Percentiles rank a stretch among this genome's conserved stretches.
Evolutionary conservation across 1,140 invertebrate species (phyloP).

Genomic region (Metopolophium dirhodum): DNA sequence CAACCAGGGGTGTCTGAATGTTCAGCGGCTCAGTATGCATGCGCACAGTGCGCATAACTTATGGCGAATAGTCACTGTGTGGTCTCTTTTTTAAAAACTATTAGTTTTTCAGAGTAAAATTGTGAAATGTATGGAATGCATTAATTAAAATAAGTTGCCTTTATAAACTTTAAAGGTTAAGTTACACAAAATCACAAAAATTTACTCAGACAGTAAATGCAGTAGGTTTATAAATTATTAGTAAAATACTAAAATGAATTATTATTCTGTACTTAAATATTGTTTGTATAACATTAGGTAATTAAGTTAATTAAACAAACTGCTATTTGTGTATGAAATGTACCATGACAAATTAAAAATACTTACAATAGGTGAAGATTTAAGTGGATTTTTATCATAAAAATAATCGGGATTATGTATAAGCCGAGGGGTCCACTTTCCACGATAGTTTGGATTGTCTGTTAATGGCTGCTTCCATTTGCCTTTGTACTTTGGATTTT

Average conservation of each 20-base stretch:
- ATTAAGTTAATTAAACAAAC: background rate
- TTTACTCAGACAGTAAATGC: background rate
- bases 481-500: slow-evolving; percentile 92
- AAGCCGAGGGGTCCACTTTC: slow-evolving; percentile 87
- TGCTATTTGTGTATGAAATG: background rate
- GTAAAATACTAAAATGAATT: background rate
- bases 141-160: no score
- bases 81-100: no score
- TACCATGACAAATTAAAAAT: background rate
- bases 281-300: background rate
- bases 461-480: slow-evolving; percentile 91
- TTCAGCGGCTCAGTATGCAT: no score
- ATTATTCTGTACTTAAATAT: background rate
- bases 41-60: no score
- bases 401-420: slow-evolving; percentile 93
- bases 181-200: background rate
- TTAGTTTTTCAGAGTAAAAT: no score
- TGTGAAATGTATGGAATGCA: no score
- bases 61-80: no score
- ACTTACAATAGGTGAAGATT: slow-evolving; percentile 92
- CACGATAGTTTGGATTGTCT: slow-evolving; percentile 92
- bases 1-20: no score
- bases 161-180: background rate
- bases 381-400: slow-evolving; percentile 89
- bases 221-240: background rate